Evolutionary conservation across 2,113 vertebrate genomes (phyloP).

Genomic region (Potamarius usumacintae): DNA sequence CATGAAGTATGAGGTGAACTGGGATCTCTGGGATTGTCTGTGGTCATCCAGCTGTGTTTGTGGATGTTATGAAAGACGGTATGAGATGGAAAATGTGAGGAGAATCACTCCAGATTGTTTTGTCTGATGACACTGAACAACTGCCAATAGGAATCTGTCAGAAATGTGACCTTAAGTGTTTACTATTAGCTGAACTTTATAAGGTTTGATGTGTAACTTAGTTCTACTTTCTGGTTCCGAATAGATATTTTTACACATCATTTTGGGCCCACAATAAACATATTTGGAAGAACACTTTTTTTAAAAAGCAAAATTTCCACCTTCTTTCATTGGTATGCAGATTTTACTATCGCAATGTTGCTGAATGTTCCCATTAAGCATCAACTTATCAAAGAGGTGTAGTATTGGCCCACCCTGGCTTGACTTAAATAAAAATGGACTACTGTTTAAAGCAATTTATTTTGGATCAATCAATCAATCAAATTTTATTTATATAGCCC

Average conservation of each 20-base stretch:
- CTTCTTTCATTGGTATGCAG: not conserved
- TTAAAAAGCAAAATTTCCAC: not conserved
- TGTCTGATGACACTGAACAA: not conserved
- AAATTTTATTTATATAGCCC: too few species aligned
- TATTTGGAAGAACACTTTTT: not conserved
- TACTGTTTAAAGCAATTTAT: not conserved
- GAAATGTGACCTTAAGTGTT: not conserved
- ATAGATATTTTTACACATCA: not conserved
- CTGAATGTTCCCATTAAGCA: not conserved
- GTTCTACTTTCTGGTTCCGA: not conserved
- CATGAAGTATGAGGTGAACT: not conserved
- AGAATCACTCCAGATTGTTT: not conserved
- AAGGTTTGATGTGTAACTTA: not conserved
- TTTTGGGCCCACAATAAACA: not conserved
- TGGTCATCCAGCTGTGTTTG: slow-evolving; percentile 26
- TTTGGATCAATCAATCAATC: not conserved
- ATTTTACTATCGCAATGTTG: not conserved
- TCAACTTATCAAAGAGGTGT: not conserved
- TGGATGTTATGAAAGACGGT: not conserved
- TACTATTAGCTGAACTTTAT: not conserved
- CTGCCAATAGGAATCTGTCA: not conserved
- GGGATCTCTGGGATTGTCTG: not conserved
- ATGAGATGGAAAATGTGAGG: slow-evolving; percentile 2
- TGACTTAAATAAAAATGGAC: not conserved
- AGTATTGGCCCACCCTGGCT: not conserved